These are phyloP conservation scores for Halocynthia roretzi DNA, from an alignment of 23 tunicate species.

Conservation along the genomic window DNA sequence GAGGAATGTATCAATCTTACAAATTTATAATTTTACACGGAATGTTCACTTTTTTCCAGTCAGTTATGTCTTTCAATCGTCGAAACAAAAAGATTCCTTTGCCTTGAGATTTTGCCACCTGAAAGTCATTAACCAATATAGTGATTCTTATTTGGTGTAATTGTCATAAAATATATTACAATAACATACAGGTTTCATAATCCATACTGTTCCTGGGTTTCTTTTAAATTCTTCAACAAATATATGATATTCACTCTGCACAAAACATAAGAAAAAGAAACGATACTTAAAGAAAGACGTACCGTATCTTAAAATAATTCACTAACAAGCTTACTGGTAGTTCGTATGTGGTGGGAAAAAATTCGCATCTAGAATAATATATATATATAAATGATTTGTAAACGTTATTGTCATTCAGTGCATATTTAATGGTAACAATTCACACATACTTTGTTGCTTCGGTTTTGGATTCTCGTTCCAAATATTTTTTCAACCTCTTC, in stretches of 20 bases:
- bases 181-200: constrained; percentile 79
- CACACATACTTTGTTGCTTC: constrained; percentile 39
- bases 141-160: too few species aligned
- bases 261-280: neutral
- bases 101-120: constrained; percentile 94
- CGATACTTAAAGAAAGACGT: neutral
- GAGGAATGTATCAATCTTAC: neutral
- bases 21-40: too few species aligned
- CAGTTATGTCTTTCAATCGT: constrained; percentile 87
- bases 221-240: constrained; percentile 95
- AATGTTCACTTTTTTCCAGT: constrained; percentile 75
- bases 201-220: constrained; percentile 95
- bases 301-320: neutral
- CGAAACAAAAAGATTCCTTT: constrained; percentile 92
- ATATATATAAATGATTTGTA: too few species aligned
- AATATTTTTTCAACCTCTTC: constrained; percentile 78
- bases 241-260: constrained; percentile 84
- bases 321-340: constrained; percentile 41
- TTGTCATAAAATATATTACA: too few species aligned
- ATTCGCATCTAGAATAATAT: constrained; percentile 37
- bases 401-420: too few species aligned
- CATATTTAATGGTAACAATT: too few species aligned
- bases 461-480: constrained; percentile 82
- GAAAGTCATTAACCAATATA: too few species aligned
- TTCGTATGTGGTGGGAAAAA: constrained; percentile 96